A percentile compares a stretch with the other conserved stretches of the same genome.
phyloP scores from a whole-genome alignment of 2,797 vertebrate species.

The Pseudochirops cupreus region DNA sequence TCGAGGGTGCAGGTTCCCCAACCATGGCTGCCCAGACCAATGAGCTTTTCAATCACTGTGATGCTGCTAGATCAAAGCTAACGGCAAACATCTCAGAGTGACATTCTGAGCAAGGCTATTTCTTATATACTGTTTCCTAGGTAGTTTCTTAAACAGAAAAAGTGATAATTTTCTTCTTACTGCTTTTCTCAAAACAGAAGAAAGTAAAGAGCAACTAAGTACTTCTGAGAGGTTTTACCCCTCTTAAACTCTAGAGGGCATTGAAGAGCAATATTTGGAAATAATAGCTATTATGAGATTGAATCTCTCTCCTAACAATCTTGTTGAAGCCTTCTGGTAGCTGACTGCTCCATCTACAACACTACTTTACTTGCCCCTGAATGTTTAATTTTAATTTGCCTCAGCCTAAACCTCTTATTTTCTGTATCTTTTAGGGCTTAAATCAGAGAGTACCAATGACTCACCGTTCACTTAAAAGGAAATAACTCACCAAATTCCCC shows the following conservation, averaged over 20 bases:
- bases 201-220: neutral
- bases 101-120: neutral
- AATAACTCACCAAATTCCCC: neutral
- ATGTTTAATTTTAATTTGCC: neutral
- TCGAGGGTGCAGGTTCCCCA: no score
- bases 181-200: neutral
- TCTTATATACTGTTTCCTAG: neutral
- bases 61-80: neutral
- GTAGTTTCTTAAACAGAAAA: neutral
- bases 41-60: neutral
- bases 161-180: neutral
- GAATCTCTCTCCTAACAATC: neutral
- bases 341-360: neutral
- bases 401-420: neutral
- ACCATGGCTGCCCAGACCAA: neutral
- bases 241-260: neutral
- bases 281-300: neutral
- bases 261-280: neutral
- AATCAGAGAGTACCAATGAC: neutral
- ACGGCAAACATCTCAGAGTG: neutral
- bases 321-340: neutral
- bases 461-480: neutral
- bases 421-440: neutral
- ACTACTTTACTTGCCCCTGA: neutral
- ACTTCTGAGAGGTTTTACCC: neutral